phyloP scores from a whole-genome alignment of 1,140 invertebrate genomes.

The Cotesia glomerata region DNA sequence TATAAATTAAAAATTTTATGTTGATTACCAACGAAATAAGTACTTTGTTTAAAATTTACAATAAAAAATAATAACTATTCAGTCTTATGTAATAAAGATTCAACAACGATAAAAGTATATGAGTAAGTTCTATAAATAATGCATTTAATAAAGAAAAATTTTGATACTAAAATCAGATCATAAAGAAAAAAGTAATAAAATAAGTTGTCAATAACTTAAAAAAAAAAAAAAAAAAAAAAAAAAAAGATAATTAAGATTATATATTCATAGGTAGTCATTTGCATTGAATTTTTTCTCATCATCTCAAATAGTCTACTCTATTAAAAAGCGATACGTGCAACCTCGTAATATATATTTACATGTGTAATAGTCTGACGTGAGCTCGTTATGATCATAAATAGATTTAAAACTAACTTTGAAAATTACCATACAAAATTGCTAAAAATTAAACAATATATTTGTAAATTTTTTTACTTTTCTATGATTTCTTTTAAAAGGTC shows the following conservation, averaged over 20 bases:
- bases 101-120: too few relatives aligned
- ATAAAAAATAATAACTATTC: too few relatives aligned
- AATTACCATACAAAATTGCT: background rate
- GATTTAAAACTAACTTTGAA: conserved; percentile 55
- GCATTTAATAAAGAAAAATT: too few relatives aligned
- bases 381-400: conserved; percentile 52
- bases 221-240: conserved; percentile 16
- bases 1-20: too few relatives aligned
- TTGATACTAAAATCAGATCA: background rate
- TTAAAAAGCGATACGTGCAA: conserved; percentile 1
- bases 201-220: conserved; percentile 5
- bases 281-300: conserved; percentile 21
- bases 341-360: conserved; percentile 30
- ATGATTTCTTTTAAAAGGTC: too few relatives aligned
- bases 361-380: conserved; percentile 27
- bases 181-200: background rate
- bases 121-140: too few relatives aligned
- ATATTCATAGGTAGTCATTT: conserved; percentile 48
- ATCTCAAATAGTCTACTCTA: conserved; percentile 3
- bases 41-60: too few relatives aligned
- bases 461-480: background rate
- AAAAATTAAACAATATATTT: background rate
- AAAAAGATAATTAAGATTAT: conserved; percentile 42
- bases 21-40: too few relatives aligned
- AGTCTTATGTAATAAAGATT: too few relatives aligned